These are phyloP conservation scores for Halocaridina rubra DNA, from an alignment of 2,888 invertebrate genomes.

Conservation along the genomic window DNA sequence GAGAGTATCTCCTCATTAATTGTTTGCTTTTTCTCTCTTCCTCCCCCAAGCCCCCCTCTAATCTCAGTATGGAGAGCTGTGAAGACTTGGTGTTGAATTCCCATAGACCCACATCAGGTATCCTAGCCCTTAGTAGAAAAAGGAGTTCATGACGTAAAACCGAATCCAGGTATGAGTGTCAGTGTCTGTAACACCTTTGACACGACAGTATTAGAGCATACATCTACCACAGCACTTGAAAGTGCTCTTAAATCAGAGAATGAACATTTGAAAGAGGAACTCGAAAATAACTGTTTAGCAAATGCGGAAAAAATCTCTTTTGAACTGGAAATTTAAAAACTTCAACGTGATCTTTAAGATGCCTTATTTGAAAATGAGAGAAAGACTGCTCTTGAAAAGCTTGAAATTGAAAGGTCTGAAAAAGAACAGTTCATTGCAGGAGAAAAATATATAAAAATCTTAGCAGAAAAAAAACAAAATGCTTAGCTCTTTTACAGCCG, in stretches of 20 bases:
- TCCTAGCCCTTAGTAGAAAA: constrained; percentile 16
- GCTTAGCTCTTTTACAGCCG: too few species aligned
- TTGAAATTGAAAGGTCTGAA: constrained; percentile 39
- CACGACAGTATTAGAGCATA: background rate
- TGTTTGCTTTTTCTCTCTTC: too few species aligned
- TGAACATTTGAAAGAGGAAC: constrained; percentile 2
- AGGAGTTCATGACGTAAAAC: constrained; percentile 19
- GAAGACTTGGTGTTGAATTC: background rate
- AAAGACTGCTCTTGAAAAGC: constrained; percentile 2
- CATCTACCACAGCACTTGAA: background rate
- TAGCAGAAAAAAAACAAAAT: too few species aligned
- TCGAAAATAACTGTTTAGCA: background rate
- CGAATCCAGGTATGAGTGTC: background rate
- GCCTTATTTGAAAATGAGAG: background rate
- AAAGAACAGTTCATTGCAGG: background rate
- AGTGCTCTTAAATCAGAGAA: too few species aligned
- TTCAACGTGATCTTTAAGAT: background rate
- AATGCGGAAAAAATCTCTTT: background rate
- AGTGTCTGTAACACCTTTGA: constrained; percentile 12
- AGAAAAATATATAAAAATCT: background rate
- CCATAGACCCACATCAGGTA: background rate
- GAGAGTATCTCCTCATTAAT: too few species aligned
- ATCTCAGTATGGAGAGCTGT: too few species aligned
- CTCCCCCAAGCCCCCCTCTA: too few species aligned
- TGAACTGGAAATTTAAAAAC: background rate